Evolutionary conservation across 2,888 invertebrate species (phyloP), one percentile per base, ranked within the genome.

Genomic region (Tachina lurida): DNA sequence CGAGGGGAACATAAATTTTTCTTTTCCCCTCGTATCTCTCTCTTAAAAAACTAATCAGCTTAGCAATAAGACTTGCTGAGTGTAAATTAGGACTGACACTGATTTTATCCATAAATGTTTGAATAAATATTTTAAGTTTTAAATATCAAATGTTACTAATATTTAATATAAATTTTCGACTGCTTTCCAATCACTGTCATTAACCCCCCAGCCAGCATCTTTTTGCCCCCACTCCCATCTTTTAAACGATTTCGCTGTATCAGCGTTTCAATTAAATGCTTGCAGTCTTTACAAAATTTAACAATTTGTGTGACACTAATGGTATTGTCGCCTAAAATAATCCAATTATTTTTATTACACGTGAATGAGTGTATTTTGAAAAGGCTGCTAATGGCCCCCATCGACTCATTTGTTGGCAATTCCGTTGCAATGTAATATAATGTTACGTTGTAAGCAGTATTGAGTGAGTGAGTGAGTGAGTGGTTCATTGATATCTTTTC

Each of bases 291-390:
- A 31, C 19, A 73, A 80, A 31, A 80, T 67, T 80, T 65, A 22
- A 52, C 74, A 47, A 31, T 68, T 81, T 52, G 13, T 67, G 52
- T 67, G 81, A 68, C 74, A 62, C 74, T 80, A 60, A 68, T 67
- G 17, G 49, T 54, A 60, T 31, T 68, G 52, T 75, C 62, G 17
- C 19, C 49, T 12, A 58, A 73, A 80, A 39, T 81, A 68, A 62
- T 68, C 39, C 52, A 68, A 75, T 81, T 62, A 68, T 75, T 54
- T 75, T 45, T 45, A 54, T 67, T 81, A 45, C 45, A 60, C 52
- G 9, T 65, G 67, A 58, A 58, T 3, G 9, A 39, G 15, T 43
- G 9, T 62, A 31, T 54, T 15, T 54, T 31, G 12, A 54, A 58
- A 54, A 2, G 1, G 17, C 58, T 5, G 9, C 60, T 31, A 63